Conservation (phyloP, 2,113 vertebrate species). For the Ascaphus truei region DNA sequence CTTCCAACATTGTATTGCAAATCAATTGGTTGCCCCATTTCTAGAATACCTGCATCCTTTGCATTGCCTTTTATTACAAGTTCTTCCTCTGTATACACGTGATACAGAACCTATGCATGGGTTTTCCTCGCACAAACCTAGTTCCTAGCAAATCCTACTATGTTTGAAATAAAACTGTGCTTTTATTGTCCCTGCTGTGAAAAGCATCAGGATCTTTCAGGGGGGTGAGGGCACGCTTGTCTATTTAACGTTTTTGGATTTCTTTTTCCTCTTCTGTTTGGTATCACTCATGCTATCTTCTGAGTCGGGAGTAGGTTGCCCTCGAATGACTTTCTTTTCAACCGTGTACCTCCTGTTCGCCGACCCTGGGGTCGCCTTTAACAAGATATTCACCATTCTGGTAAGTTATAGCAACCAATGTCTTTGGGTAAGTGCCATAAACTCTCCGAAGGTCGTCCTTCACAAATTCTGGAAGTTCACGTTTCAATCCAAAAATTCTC, state of each 20-base stretch:
- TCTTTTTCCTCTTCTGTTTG: slow-evolving; percentile 46
- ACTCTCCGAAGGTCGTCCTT: slow-evolving; percentile 63
- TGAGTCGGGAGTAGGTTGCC: slow-evolving; percentile 41
- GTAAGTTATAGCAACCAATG: slow-evolving; percentile 63
- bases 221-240: too few relatives aligned
- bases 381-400: slow-evolving; percentile 65
- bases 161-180: not conserved
- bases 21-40: too few relatives aligned
- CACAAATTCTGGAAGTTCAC: slow-evolving; percentile 62
- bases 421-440: slow-evolving; percentile 72
- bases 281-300: slow-evolving; percentile 44
- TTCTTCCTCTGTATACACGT: too few relatives aligned
- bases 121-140: too few relatives aligned
- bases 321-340: slow-evolving; percentile 49
- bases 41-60: too few relatives aligned
- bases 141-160: too few relatives aligned
- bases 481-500: slow-evolving; percentile 50
- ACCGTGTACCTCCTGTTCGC: slow-evolving; percentile 60
- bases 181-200: not conserved
- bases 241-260: slow-evolving; percentile 43
- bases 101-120: too few relatives aligned
- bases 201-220: too few relatives aligned
- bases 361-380: slow-evolving; percentile 54
- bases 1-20: too few relatives aligned
- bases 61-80: too few relatives aligned